phyloP scores from a whole-genome alignment of 2,888 invertebrate genomes.

The Yponomeuta cagnagella region DNA sequence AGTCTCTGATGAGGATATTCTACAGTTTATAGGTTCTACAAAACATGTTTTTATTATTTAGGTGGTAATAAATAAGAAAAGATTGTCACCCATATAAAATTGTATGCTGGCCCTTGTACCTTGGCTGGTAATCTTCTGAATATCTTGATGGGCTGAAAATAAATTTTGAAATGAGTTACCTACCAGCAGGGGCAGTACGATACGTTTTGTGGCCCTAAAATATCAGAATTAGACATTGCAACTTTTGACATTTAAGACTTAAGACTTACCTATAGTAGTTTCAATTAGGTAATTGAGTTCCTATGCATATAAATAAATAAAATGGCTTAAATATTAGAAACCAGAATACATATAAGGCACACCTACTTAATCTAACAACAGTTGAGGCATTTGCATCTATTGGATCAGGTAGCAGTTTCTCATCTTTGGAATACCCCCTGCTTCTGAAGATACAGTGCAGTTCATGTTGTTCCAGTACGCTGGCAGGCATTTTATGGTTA shows the following conservation, averaged over 20 bases:
- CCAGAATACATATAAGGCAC: slow-evolving; percentile 14
- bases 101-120: not conserved
- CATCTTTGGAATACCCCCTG: slow-evolving; percentile 41
- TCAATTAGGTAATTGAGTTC: no score
- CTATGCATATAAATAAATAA: no score
- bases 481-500: slow-evolving; percentile 41
- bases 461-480: slow-evolving; percentile 39
- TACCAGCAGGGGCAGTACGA: not conserved
- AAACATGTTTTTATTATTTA: not conserved
- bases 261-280: no score
- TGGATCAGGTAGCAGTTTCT: slow-evolving; percentile 48
- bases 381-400: slow-evolving; percentile 34
- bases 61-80: not conserved
- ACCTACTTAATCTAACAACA: slow-evolving; percentile 48
- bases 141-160: not conserved
- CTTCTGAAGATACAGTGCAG: slow-evolving; percentile 37
- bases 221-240: no score
- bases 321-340: no score
- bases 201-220: no score
- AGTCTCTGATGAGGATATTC: no score
- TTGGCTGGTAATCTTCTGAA: not conserved
- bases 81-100: not conserved
- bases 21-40: no score
- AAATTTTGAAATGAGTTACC: not conserved
- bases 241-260: no score